Percentiles rank a stretch among this genome's conserved stretches.
phyloP scores from a whole-genome alignment of 2,888 invertebrate genomes.

The Cataglyphis cursor region DNA sequence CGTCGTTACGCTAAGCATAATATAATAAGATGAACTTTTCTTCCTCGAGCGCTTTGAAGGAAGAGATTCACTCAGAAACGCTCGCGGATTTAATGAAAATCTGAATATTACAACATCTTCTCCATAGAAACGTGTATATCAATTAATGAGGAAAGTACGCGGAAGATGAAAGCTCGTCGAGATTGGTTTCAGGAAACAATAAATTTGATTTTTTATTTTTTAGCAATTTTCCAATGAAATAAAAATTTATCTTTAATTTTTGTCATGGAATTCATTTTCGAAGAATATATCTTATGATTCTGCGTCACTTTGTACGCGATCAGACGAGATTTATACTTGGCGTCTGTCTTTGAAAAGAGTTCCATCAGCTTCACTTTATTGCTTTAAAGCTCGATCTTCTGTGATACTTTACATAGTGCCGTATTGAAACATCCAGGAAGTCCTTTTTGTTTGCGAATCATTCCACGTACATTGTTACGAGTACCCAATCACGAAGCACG shows the following conservation, averaged over 20 bases:
- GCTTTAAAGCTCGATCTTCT: not conserved
- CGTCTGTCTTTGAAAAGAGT: not conserved
- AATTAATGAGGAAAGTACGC: not conserved
- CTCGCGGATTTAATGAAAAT: not conserved
- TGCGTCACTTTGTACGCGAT: not conserved
- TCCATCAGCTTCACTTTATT: not conserved
- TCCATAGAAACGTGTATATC: not conserved
- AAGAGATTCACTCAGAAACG: not conserved
- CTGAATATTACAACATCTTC: not conserved
- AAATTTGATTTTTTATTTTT: not conserved
- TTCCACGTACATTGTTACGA: slow-evolving; percentile 42
- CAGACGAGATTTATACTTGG: slow-evolving; percentile 11
- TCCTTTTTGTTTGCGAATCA: slow-evolving; percentile 28
- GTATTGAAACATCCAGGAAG: slow-evolving; percentile 35
- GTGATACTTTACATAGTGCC: not conserved
- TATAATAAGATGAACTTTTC: slow-evolving; percentile 8
- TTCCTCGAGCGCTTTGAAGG: not conserved
- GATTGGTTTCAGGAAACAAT: not conserved
- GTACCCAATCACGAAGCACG: slow-evolving; percentile 54
- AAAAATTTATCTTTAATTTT: not conserved
- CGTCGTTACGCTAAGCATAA: not conserved
- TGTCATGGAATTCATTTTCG: not conserved
- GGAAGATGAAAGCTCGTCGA: not conserved
- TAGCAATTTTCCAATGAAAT: not conserved
- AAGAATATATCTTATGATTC: not conserved